Conservation (phyloP, 2,113 vertebrate species). For the Mirounga angustirostris region DNA sequence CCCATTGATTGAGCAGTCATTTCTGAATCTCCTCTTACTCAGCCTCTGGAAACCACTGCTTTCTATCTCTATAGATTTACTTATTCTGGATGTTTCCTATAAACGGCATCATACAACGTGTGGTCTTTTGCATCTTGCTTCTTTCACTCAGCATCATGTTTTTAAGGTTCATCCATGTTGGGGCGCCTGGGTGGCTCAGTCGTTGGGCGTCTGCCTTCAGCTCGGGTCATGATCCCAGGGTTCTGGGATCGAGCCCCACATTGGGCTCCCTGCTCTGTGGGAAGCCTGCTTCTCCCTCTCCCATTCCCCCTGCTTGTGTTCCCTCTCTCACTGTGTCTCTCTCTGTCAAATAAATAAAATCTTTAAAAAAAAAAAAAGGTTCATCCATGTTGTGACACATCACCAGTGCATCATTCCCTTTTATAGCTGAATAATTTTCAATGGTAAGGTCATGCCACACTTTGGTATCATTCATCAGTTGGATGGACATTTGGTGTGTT, state of each 20-base stretch:
- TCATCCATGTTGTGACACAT: neutral
- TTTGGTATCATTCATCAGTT: neutral
- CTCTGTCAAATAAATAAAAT: too few relatives aligned
- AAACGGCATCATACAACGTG: neutral
- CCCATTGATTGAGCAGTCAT: too few relatives aligned
- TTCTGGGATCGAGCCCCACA: too few relatives aligned
- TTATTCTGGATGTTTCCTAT: neutral
- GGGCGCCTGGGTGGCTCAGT: too few relatives aligned
- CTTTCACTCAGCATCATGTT: neutral
- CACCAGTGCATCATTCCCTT: neutral
- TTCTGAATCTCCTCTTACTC: neutral
- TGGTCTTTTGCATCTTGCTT: neutral
- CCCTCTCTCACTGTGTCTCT: too few relatives aligned
- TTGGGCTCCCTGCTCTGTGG: too few relatives aligned
- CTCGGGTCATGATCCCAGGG: too few relatives aligned
- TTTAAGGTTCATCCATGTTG: neutral
- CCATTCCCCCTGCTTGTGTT: too few relatives aligned
- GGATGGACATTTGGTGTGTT: neutral
- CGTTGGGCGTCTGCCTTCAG: too few relatives aligned
- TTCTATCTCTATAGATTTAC: neutral
- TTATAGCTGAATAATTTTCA: neutral
- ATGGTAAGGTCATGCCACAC: accelerated
- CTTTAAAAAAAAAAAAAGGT: neutral
- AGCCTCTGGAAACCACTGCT: neutral
- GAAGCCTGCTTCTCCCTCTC: too few relatives aligned